Conservation (phyloP, 2,113 vertebrate genomes). For the Saguinus imperator region DNA sequence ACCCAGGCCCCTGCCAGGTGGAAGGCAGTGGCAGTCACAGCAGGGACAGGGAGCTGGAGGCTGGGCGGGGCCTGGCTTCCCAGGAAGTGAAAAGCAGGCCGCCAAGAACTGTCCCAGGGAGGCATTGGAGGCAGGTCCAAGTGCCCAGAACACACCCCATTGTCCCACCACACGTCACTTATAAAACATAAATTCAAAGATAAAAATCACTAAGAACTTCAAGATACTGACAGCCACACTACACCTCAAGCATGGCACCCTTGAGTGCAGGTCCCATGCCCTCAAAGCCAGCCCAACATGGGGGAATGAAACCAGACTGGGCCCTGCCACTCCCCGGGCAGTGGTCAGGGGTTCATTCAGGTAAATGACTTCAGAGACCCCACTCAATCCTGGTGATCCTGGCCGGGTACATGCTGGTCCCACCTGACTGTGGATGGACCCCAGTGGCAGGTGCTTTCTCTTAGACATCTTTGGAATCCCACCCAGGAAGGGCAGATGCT, state of each 20-base stretch:
- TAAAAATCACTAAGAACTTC: neutral
- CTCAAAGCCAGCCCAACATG: neutral
- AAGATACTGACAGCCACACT: too few species aligned
- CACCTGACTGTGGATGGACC: neutral
- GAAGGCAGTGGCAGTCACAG: neutral
- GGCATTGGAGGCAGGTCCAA: neutral
- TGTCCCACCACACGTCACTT: neutral
- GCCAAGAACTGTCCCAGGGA: neutral
- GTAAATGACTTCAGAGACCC: neutral
- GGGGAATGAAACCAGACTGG: neutral
- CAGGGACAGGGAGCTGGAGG: neutral
- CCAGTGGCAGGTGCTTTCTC: rapidly evolving
- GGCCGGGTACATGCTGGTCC: rapidly evolving
- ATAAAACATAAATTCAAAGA: neutral
- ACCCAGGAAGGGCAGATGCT: too few species aligned
- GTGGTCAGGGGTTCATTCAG: neutral
- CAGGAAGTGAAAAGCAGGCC: neutral
- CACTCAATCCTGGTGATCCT: neutral
- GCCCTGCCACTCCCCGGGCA: neutral
- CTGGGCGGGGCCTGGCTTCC: neutral
- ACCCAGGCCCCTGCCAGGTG: neutral
- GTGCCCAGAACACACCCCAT: neutral
- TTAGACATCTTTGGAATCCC: neutral
- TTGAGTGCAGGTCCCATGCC: neutral
- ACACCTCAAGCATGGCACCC: neutral